Conservation (phyloP, 2,888 invertebrate genomes). For the Drosophila falleni region DNA sequence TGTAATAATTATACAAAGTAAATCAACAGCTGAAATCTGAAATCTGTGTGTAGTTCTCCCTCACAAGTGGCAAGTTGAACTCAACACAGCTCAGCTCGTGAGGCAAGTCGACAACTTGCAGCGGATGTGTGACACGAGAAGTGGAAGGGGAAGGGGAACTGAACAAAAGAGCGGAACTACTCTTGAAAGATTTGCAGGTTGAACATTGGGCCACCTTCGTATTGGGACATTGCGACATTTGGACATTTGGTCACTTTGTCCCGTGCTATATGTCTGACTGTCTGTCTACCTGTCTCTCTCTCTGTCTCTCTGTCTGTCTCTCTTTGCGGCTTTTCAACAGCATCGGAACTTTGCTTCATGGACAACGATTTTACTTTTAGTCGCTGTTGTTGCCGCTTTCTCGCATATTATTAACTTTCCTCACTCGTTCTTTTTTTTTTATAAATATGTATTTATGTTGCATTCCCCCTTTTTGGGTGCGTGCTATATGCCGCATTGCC, state of each 20-base stretch:
- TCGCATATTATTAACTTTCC: slow-evolving; percentile 71
- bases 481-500: slow-evolving; percentile 63
- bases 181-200: slow-evolving; percentile 84
- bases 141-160: too few relatives aligned
- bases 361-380: slow-evolving; percentile 45
- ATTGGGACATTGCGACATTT: background rate
- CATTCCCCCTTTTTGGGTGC: slow-evolving; percentile 61
- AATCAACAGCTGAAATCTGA: slow-evolving; percentile 37
- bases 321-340: slow-evolving; percentile 60
- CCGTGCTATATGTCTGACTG: slow-evolving; percentile 26
- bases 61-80: slow-evolving; percentile 46
- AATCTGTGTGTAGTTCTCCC: slow-evolving; percentile 25
- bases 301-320: slow-evolving; percentile 13
- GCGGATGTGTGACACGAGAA: slow-evolving; percentile 42
- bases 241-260: slow-evolving; percentile 47
- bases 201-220: slow-evolving; percentile 58
- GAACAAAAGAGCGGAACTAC: slow-evolving; percentile 85
- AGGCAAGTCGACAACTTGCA: slow-evolving; percentile 18
- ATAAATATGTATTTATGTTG: slow-evolving; percentile 65
- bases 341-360: slow-evolving; percentile 70
- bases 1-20: slow-evolving; percentile 48
- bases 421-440: slow-evolving; percentile 22
- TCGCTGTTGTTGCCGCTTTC: slow-evolving; percentile 41
- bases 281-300: background rate
- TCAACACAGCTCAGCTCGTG: slow-evolving; percentile 3